Evolutionary conservation across 2,113 vertebrate species (phyloP), one percentile per base, ranked within the genome.

Genomic region (Pagrus major): DNA sequence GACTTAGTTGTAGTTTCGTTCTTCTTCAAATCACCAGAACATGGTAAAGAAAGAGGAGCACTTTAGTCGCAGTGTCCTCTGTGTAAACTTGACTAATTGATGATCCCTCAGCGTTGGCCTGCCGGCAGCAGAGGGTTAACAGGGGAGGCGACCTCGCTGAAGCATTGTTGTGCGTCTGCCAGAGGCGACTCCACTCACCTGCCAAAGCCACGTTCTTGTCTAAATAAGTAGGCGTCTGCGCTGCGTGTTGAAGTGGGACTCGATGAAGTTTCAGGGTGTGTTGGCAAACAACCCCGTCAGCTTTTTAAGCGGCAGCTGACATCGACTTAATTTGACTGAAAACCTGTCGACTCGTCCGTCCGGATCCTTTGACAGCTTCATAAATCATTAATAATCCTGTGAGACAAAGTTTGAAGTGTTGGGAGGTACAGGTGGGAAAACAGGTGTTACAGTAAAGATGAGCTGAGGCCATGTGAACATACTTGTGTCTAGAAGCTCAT

Each of bases 181-280:
- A 44, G 35, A 12, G 14, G 81, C 59, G 3, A 16, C 33, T 33
- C 73, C 41, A 14, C 65, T 35, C 71, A 71, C 54, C 70, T 64
- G 84, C 77, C 73, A 89, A 83, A 76, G 63, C 42, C 37, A 78
- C 83, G 83, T 86, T 78, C 72, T 33, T 75, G 25, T 68, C 31
- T 64, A 6, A 29, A 70, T 39, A 56, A 6, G 10, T 52, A 21
- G 46, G 27, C 21, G 11, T 33, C 41, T 69, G 21, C 37, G n/a
- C 39, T 23, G 37, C 5, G 0, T 8, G 51, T n/a, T 11, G 21
- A 44, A 60, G 33, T 20, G 25, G 27, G 20, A 58, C 61, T 47
- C 25, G 11, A 1, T 15, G 39, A 25, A 14, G 71, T 21, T 31
- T 76, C 20, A 66, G 74, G 47, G 58, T 33, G 74, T 73, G 59